Conservation (phyloP, 2,797 vertebrate genomes). For the Brachymystax lenok region DNA sequence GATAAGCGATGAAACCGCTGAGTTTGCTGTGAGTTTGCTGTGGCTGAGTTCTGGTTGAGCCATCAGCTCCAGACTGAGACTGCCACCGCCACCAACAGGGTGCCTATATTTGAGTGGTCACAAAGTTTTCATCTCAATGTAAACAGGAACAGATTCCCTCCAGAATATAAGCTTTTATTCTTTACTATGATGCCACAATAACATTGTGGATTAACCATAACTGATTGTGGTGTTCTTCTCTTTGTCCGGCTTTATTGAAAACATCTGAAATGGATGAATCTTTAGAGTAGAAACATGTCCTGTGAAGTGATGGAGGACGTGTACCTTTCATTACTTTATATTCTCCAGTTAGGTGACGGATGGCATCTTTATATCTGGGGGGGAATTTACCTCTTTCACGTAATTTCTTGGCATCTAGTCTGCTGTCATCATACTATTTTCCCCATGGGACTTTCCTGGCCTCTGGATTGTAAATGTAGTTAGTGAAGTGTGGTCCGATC, state of each 20-base stretch:
- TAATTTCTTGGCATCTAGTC: slow-evolving; percentile 1
- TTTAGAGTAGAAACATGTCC: neutral
- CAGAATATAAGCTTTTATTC: slow-evolving; percentile 3
- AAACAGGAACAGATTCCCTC: slow-evolving; percentile 12
- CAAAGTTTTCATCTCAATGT: neutral
- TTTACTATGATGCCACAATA: neutral
- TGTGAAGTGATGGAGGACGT: neutral
- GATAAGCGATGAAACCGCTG: slow-evolving; percentile 2
- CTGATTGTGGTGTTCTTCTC: neutral
- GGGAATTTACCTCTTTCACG: neutral
- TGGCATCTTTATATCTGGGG: neutral
- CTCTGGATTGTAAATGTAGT: neutral
- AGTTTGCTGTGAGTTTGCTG: neutral
- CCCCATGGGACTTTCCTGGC: neutral
- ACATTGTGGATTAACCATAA: neutral
- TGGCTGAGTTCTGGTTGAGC: slow-evolving; percentile 4
- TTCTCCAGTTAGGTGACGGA: neutral
- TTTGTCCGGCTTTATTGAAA: neutral
- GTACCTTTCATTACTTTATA: neutral
- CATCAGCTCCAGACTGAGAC: neutral
- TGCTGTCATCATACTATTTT: neutral
- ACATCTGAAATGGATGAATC: neutral
- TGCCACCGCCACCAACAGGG: neutral
- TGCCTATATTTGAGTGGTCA: neutral
- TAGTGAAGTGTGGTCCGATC: neutral